Conservation (phyloP, 2,888 invertebrate genomes). For the Mayetiola destructor region DNA sequence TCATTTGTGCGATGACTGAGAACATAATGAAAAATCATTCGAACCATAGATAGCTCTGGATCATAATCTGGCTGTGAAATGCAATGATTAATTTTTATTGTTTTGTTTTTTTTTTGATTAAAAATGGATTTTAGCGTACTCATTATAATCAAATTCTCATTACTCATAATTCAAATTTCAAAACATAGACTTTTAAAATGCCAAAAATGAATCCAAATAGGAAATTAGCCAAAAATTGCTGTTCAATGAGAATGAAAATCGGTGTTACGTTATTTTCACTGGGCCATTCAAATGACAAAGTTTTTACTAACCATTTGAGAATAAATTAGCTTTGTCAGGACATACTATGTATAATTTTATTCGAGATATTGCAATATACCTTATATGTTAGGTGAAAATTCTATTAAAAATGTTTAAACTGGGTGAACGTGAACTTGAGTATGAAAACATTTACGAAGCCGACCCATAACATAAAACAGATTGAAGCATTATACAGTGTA, state of each 20-base stretch:
- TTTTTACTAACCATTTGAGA: not conserved
- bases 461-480: not conserved
- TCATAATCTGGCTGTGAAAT: too few relatives aligned
- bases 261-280: not conserved
- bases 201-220: too few relatives aligned
- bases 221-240: not conserved
- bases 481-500: not conserved
- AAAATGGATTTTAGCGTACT: too few relatives aligned
- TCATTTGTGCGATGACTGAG: too few relatives aligned
- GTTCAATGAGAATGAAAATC: not conserved
- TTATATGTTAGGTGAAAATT: not conserved
- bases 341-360: not conserved
- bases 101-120: too few relatives aligned
- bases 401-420: not conserved
- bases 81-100: too few relatives aligned
- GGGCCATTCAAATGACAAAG: not conserved
- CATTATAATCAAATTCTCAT: too few relatives aligned
- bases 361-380: too few relatives aligned
- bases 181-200: too few relatives aligned
- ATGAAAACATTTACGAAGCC: not conserved
- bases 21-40: too few relatives aligned
- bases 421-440: slow-evolving; percentile 9
- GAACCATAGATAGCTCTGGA: too few relatives aligned
- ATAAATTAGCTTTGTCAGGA: slow-evolving; percentile 10
- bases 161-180: too few relatives aligned